Conservation (phyloP, 2,888 invertebrate genomes). For the Epistrophella euchroma region DNA sequence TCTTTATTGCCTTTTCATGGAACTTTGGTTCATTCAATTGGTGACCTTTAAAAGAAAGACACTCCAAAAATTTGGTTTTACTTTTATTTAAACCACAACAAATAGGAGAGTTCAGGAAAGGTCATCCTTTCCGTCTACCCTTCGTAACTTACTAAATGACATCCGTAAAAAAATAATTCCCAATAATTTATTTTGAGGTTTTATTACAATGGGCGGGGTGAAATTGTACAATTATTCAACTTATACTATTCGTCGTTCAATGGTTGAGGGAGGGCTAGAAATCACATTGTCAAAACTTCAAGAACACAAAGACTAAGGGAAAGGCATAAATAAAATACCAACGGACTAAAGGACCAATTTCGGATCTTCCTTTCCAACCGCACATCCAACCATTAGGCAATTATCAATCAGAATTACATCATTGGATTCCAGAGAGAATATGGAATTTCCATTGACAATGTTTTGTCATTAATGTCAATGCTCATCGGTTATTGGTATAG, state of each 20-base stretch:
- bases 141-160: background rate
- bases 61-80: background rate
- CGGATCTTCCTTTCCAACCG: background rate
- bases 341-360: conserved; percentile 31
- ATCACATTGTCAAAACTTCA: conserved; percentile 37
- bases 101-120: background rate
- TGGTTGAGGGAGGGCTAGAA: conserved; percentile 34
- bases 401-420: conserved; percentile 74
- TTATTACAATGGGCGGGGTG: conserved; percentile 22
- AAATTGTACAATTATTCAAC: conserved; percentile 41
- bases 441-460: conserved; percentile 74
- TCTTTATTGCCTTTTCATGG: no score
- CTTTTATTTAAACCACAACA: background rate
- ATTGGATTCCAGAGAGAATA: conserved; percentile 71
- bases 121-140: background rate
- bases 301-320: conserved; percentile 4
- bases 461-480: conserved; percentile 67
- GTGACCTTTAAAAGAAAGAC: background rate
- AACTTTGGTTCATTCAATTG: no score
- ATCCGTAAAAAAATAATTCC: conserved; percentile 36
- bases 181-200: conserved; percentile 45
- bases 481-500: conserved; percentile 37
- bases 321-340: conserved; percentile 17
- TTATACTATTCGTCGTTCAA: background rate
- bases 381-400: conserved; percentile 56